phyloP scores from a whole-genome alignment of 2,797 vertebrate genomes.

The Aeoliscus strigatus region DNA sequence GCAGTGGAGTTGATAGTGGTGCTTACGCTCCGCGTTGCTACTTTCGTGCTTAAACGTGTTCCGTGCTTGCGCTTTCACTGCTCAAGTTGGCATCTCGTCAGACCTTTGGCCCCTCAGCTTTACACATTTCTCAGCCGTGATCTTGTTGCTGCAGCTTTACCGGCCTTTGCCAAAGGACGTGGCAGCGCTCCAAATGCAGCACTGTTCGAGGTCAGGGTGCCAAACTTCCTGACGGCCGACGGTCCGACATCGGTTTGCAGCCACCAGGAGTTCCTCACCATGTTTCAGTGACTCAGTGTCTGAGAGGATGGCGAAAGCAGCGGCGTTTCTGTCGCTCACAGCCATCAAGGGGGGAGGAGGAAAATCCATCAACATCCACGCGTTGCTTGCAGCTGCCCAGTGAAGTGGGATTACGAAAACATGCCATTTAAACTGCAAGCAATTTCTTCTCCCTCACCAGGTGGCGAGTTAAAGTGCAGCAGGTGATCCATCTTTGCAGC shows the following conservation, averaged over 20 bases:
- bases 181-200: conserved; percentile 22
- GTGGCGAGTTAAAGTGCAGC: conserved; percentile 46
- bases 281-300: conserved; percentile 41
- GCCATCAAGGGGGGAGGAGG: conserved; percentile 12
- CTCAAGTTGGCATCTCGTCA: conserved; percentile 4
- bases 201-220: conserved; percentile 20
- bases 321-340: conserved; percentile 55
- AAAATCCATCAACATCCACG: conserved; percentile 52
- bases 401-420: conserved; percentile 68
- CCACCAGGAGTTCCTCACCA: conserved; percentile 19
- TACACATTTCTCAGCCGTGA: conserved; percentile 25
- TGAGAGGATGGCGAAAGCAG: conserved; percentile 40
- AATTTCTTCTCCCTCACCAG: conserved; percentile 35
- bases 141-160: conserved; percentile 14
- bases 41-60: background rate
- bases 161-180: conserved; percentile 30
- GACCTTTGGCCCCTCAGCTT: conserved; percentile 27
- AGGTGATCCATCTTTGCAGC: conserved; percentile 54
- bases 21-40: background rate
- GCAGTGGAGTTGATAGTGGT: background rate
- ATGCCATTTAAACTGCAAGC: conserved; percentile 61
- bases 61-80: conserved; percentile 6
- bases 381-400: conserved; percentile 54
- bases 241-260: conserved; percentile 16
- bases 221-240: conserved; percentile 9